Conservation (phyloP, 2,797 vertebrate genomes). For the Eospalax fontanierii region DNA sequence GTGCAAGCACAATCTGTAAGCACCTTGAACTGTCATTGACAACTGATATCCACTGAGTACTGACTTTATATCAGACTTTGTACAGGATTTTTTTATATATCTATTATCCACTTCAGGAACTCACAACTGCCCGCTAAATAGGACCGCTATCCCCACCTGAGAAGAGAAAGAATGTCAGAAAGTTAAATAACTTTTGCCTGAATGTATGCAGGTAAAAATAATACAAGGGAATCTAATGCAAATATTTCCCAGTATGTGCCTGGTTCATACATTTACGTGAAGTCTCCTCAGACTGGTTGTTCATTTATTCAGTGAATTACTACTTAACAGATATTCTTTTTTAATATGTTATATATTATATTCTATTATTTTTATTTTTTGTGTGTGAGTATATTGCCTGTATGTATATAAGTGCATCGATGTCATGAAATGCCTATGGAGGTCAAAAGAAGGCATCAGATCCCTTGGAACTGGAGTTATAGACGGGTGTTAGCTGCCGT, state of each 20-base stretch:
- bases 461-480: too few species aligned
- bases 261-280: not conserved
- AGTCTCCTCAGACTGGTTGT: not conserved
- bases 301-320: not conserved
- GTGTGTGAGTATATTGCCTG: too few species aligned
- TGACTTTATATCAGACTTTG: not conserved
- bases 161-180: not conserved
- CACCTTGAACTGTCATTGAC: slow-evolving; percentile 48
- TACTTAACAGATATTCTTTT: not conserved
- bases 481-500: too few species aligned
- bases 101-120: not conserved
- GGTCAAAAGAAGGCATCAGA: too few species aligned
- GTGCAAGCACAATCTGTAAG: not conserved
- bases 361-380: too few species aligned
- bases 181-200: not conserved
- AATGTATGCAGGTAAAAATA: not conserved
- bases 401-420: too few species aligned
- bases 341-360: too few species aligned
- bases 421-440: too few species aligned
- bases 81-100: not conserved
- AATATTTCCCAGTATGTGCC: not conserved
- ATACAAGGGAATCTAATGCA: not conserved
- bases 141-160: not conserved
- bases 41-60: not conserved
- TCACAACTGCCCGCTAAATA: not conserved